Evolutionary conservation across 37 sponge, comb jelly and placozoan species (phyloP), one percentile per base, ranked within the genome.

Genomic region (Crambe crambe): DNA sequence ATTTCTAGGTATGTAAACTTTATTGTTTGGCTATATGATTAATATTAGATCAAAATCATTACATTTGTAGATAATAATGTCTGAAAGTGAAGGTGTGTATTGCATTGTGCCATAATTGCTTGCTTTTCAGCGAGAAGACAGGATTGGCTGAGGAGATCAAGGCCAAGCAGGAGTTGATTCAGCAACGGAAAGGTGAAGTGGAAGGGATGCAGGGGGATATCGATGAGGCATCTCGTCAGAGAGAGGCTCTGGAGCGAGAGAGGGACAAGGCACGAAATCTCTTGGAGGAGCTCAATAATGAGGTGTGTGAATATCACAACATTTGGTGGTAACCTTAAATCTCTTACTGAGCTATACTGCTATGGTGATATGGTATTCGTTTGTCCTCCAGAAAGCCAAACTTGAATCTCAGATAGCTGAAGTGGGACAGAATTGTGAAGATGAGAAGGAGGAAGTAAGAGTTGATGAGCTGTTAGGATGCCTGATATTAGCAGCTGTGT

Each of bases 401-500:
- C 37, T 36, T 68, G 78, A 76, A n/a, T 37, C 71, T 29, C 39
- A 75, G 78, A 68, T 88, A 22, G 85, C 85, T 3, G 86, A 85
- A 35, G 3, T 85, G 40, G 80, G 74, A 42, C 76, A 72, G 67
- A 85, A 85, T 34, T 80, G 81, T 39, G 41, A 68, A 41, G 81
- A 89, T 17, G 90, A 89, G 62, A 58, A 85, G 37, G 77, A 89
- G 57, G 85, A 89, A 81, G 90, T 89, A 57, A 22, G 68, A 43
- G 37, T 23, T 9, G 32, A 34, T 9, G 54, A 51, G 54, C 15
- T 18, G 54, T 9, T 51, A 15, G 15, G 54, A n/a, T n/a, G n/a
- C n/a, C n/a, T n/a, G n/a, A n/a, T n/a, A n/a, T n/a, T n/a, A n/a
- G n/a, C n/a, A n/a, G n/a, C 54, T 51, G 54, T 51, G 54, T 51